Base-by-base conservation (phyloP, 2,888 invertebrate species). In the Caenorhabditis japonica region DNA sequence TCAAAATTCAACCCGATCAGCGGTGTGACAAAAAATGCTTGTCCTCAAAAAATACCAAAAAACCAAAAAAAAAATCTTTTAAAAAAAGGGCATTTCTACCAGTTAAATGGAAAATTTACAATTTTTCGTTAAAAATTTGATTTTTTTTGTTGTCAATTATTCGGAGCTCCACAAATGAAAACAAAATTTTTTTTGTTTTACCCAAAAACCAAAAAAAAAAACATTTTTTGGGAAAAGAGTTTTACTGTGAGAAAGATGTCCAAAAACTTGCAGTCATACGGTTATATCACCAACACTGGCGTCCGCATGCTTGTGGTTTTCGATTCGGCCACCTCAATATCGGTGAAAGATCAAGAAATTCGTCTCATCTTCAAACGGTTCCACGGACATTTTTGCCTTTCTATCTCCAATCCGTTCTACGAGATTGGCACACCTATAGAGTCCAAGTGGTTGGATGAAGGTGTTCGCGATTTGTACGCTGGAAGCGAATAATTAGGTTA, bases 401-500 rank as follows among this genome's bases (percentile, higher is more conserved):
- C 94, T 76, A 92, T 97, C 68, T 95, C 94, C 87, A 96, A 97
- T 90, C 97, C 97, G 46, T 97, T 99, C 89, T 95, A 97, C 90
- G 91, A 93, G 85, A 95, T 96, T 30, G 95, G 95, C 27, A 94
- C 95, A 85, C 92, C 92, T 81, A 92, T 97, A 51, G 91, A 91
- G 44, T 96, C 96, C 4, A 92, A 91, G 49, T 71, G 59, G 52
- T 55, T 80, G 17, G 75, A 78, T 27, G 70, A 77, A 12, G 75
- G 74, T 12, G 49, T 60, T 19, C 27, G 47, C n/a, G 77, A 77
- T 27, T 27, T 73, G 49, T 71, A 62, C 33, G 36, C 68, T 38
- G 43, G 41, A 7, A 47, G 21, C 38, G 72, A 75, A 19, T 75
- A 39, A 64, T 27, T 30, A 33, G 15, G 25, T 13, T 8, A 23